These are phyloP conservation scores for Erinaceus europaeus DNA, from an alignment of 2,113 vertebrate genomes.

Conservation along the genomic window DNA sequence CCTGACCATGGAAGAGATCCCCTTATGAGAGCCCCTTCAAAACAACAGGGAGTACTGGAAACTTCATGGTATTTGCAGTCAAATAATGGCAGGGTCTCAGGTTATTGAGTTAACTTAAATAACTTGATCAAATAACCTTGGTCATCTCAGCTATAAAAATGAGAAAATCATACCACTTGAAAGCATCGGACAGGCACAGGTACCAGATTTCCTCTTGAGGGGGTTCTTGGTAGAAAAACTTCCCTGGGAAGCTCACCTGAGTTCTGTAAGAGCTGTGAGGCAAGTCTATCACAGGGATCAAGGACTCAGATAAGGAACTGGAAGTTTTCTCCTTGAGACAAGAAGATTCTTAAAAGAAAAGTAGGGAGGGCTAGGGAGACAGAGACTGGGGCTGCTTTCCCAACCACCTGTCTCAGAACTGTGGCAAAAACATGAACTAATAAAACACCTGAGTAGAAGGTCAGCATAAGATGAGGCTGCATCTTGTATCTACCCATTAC, in stretches of 20 bases:
- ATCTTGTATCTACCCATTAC: neutral
- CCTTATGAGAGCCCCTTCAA: too few relatives aligned
- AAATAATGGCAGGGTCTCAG: too few relatives aligned
- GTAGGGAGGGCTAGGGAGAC: neutral
- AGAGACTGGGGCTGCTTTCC: neutral
- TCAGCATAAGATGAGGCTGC: neutral
- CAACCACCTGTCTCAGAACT: neutral
- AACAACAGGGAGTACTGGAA: too few relatives aligned
- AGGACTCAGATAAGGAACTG: neutral
- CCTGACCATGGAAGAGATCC: too few relatives aligned
- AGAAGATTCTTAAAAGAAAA: neutral
- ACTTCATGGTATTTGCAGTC: too few relatives aligned
- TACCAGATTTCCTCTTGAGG: neutral
- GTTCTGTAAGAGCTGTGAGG: neutral
- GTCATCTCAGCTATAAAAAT: neutral
- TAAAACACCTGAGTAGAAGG: neutral
- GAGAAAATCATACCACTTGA: neutral
- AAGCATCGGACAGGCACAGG: neutral
- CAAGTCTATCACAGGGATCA: neutral
- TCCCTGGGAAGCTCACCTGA: neutral
- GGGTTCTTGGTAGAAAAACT: neutral
- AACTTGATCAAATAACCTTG: too few relatives aligned
- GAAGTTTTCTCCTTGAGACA: neutral
- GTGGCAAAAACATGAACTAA: neutral
- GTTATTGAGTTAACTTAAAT: neutral